Base-by-base conservation (phyloP, 2,113 vertebrate species). In the Sapajus apella region DNA sequence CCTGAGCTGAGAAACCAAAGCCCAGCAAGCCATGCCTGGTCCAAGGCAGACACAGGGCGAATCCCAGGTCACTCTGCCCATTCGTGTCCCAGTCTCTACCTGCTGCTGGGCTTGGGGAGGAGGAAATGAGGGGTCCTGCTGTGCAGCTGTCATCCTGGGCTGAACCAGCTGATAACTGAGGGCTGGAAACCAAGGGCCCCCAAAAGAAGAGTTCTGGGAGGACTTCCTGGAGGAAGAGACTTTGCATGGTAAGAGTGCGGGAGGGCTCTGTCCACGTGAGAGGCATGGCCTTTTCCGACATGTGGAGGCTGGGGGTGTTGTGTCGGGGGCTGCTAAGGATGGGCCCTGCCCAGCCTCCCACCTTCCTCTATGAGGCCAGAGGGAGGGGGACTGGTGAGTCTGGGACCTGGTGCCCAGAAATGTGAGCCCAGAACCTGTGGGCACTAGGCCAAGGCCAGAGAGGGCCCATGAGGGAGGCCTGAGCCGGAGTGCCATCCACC, bases 401-500 rank as follows among this genome's bases (percentile, higher is more conserved):
- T 12, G 13, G 35, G 9, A 27, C 8, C 21, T 4, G 12, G 25
- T 30, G 40, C 70, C 32, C 32, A 47, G 61, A n/a, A 20, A 64
- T n/a, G 35, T 3, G 58, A 47, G 30, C 3, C 82, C 25, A 43
- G 83, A 84, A 43, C 58, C 61, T 37, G 0, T 58, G 68, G 55
- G 32, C 27, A 12, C 37, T 8, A 6, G 23, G 58, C n/a, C 43
- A 64, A 56, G 61, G 35, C 27, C 79, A 35, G 56, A 27, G 20
- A 70, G 18, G 66, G 37, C 35, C 16, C 7, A 5, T 0, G 16
- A 20, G 27, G 72, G n/a, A 37, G 11, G 17, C 35, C 37, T 20
- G 40, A 12, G 58, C 66, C 5, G 23, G 35, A 9, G 20, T 1
- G 18, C 58, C 27, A 3, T 52, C 58, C 0, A 0, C 40, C 20